Evolutionary conservation across 2,888 invertebrate genomes (phyloP), one percentile per base, ranked within the genome.

Genomic region (Spodoptera littoralis): DNA sequence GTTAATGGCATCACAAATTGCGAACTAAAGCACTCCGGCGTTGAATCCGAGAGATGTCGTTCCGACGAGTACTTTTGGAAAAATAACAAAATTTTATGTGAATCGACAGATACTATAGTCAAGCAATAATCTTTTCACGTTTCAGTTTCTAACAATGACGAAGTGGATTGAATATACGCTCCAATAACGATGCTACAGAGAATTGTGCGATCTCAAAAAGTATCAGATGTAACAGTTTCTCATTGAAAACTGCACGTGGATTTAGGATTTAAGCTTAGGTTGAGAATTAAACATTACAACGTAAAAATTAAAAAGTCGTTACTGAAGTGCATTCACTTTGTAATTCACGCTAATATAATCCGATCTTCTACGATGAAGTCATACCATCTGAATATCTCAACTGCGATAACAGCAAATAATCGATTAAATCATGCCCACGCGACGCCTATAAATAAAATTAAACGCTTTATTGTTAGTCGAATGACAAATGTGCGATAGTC

Each of bases 1-100:
- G 84, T 79, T 92, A 92, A 93, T 92, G 88, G 89, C 89, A 86
- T 90, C 89, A 90, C 92, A 90, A 92, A 92, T 91, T 90, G 89
- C 86, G 85, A 88, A 90, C 88, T 86, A 85, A 87, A 88, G 86
- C 85, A 85, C 88, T 88, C 80, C 61, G 56, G 69, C 80, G 82
- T 84, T 78, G 88, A 89, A 88, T 89, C 85, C 84, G 85, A 82
- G 83, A 84, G 84, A 87, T 84, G 86, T 84, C 86, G 86, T 86
- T 85, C 65, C 84, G 80, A 83, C 76, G 84, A 82, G 82, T 76
- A 80, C 77, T 88, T 89, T 87, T 82, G 87, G 87, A 88, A 90
- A 88, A 89, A 90, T 90, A 90, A 90, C 88, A 90, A 92, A 91
- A 89, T 90, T 90, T 88, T 90, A 90, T 88, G 86, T 83, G 87